Conservation (phyloP, 2,797 vertebrate species). For the Macroramphosus scolopax region DNA sequence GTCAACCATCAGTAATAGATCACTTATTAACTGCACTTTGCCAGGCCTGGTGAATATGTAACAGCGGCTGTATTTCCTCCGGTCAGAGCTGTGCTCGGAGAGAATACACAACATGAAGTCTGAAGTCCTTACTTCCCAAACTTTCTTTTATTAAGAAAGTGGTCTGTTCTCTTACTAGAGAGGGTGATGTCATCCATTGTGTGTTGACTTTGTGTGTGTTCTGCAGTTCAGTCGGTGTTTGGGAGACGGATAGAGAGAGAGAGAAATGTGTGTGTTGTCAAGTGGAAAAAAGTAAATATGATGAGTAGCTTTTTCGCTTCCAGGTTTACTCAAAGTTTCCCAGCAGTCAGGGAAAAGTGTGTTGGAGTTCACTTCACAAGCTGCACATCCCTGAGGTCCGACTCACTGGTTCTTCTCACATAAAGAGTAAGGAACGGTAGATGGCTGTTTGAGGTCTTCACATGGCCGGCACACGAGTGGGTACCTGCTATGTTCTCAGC, state of each 20-base stretch:
- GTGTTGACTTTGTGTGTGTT: no score
- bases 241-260: no score
- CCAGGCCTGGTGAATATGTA: constrained; percentile 58
- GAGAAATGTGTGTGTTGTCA: constrained; percentile 38
- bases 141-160: no score
- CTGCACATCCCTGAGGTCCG: background rate
- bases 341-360: constrained; percentile 21
- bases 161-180: no score
- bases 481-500: constrained; percentile 20
- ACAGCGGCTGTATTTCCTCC: constrained; percentile 35
- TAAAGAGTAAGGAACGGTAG: background rate
- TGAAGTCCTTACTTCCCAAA: no score
- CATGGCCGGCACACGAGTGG: constrained; percentile 11
- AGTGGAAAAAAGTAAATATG: constrained; percentile 47
- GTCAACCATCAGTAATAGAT: constrained; percentile 60
- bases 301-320: constrained; percentile 56
- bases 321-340: constrained; percentile 53
- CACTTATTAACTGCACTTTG: constrained; percentile 59
- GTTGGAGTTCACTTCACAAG: constrained; percentile 12
- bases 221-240: no score
- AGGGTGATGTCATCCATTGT: no score
- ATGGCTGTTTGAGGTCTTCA: constrained; percentile 3
- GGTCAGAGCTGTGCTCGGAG: constrained; percentile 14
- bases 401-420: constrained; percentile 1
- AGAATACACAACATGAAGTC: background rate